Evolutionary conservation across 2,113 vertebrate genomes (phyloP), one percentile per base, ranked within the genome.

Genomic region (Microcebus murinus): DNA sequence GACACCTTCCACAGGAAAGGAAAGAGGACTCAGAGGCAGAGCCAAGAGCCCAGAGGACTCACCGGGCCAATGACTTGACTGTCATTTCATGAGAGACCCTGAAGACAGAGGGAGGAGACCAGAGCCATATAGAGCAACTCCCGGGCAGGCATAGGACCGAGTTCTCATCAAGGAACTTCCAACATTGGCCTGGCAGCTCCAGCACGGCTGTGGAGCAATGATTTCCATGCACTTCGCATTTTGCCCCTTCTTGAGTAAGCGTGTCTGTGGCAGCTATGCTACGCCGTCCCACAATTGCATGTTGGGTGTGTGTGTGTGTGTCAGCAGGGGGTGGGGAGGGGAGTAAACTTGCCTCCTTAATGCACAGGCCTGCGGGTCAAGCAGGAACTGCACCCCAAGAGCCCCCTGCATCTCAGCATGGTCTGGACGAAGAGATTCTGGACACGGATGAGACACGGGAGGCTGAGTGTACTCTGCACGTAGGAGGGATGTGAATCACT

Each of bases 381-480:
- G 61, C 87, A 73, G 70, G 23, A 94, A 48, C 36, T 77, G 4
- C 39, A 71, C 31, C 48, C 36, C 12, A 21, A 67, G 77, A 86
- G 48, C 27, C 36, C 31, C 67, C n/a, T 55, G 15, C 20, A 90
- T 76, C 27, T 36, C 11, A 50, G 63, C 34, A n/a, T 34, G 67
- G 34, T 25, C 39, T 31, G 57, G 39, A 36, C 4, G 21, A n/a
- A 12, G n/a, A 29, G 63, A 79, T 31, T 59, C 27, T 63, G 70
- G 63, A 92, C 57, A 90, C 77, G n/a, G 27, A 63, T 70, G 94
- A 74, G 94, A 50, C 42, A 59, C 12, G 57, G n/a, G n/a, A 4
- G 36, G 42, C n/a, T 5, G 21, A 57, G 87, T 21, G 9, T 18
- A 23, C 70, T 71, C 29, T 59, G 55, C 4, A 31, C 17, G 45